Evolutionary conservation across 2,888 invertebrate species (phyloP), one percentile per base, ranked within the genome.

Genomic region (Tolmerus cingulatus): DNA sequence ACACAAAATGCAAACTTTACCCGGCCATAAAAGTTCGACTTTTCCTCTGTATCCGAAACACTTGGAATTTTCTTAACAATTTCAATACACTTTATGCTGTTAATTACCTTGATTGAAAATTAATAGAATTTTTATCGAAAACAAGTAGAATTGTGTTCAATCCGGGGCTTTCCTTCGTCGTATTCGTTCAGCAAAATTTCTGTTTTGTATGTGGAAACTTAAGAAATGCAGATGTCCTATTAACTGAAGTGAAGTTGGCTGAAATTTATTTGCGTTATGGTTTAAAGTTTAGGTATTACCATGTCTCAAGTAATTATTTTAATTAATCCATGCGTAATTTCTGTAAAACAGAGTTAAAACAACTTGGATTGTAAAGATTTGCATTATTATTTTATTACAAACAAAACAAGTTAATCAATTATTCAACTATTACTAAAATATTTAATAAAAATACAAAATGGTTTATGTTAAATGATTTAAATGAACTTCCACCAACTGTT

Each of bases 1-100:
- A 82, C 82, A 82, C 82, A 82, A 82, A 57, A 57, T 23, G 57
- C 57, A 82, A 81, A 82, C 82, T 82, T 66, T 66, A 51, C 79
- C 79, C 79, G 79, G 79, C 79, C 79, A 79, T 79, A 79, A 46
- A 78, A 78, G 23, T 37, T 43, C 43, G 23, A 78, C 37, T 43
- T 78, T 78, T 66, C 23, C 27, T 27, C 12, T 14, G 66, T 5
- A 66, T 3, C 23, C 19, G 27, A 66, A 66, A 66, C 66, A 66
- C 66, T 23, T 3, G 27, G 27, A 66, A n/a, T n/a, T 23, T 66
- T 66, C 66, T 5, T 37, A 16, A 34, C 37, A 34, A 37, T 37
- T 37, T 19, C 19, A n/a, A 76, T 16, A 19, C 40, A 78, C 27
- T 43, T 43, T 7, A 8, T 78, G 8, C 2, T 78, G 46, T 9